Evolutionary conservation across 2,113 vertebrate genomes (phyloP).

Genomic region (Sakesphorus luctuosus): DNA sequence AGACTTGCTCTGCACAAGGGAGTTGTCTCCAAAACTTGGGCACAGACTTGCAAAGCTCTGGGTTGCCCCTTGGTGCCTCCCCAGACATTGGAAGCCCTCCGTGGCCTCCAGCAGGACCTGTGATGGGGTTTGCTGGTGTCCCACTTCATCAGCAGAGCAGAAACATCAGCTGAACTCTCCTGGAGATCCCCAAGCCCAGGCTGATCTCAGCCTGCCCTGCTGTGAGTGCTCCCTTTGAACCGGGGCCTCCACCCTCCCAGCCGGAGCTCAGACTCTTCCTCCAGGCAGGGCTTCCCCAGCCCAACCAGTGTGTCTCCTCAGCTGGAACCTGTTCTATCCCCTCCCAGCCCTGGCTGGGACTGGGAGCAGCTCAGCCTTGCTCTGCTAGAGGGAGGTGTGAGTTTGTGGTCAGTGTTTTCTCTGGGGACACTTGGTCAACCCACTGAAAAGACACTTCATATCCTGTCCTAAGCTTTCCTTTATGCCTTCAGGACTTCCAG

Average conservation of each 20-base stretch:
- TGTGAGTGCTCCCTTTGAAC: rapidly evolving
- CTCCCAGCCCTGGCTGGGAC: not conserved
- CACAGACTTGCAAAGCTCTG: not conserved
- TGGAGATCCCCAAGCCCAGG: not conserved
- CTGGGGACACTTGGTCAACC: not conserved
- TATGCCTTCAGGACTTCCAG: not conserved
- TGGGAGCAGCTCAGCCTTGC: not conserved
- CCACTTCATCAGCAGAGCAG: not conserved
- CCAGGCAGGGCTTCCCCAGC: not conserved
- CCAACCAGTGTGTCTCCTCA: not conserved
- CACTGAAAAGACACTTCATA: not conserved
- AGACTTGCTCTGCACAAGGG: too few relatives aligned
- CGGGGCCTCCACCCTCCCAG: not conserved
- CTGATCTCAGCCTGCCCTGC: not conserved
- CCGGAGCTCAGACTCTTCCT: not conserved
- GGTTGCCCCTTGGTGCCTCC: not conserved
- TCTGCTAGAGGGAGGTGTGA: not conserved
- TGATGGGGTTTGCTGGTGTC: not conserved
- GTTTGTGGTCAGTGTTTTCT: not conserved
- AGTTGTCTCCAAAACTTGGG: not conserved
- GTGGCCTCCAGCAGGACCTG: not conserved
- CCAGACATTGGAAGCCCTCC: not conserved
- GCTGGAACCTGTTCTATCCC: not conserved
- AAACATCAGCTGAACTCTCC: not conserved
- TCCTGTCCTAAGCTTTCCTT: not conserved